phyloP scores from a whole-genome alignment of 1,140 invertebrate species.

The Leptestheria dahalacensis region DNA sequence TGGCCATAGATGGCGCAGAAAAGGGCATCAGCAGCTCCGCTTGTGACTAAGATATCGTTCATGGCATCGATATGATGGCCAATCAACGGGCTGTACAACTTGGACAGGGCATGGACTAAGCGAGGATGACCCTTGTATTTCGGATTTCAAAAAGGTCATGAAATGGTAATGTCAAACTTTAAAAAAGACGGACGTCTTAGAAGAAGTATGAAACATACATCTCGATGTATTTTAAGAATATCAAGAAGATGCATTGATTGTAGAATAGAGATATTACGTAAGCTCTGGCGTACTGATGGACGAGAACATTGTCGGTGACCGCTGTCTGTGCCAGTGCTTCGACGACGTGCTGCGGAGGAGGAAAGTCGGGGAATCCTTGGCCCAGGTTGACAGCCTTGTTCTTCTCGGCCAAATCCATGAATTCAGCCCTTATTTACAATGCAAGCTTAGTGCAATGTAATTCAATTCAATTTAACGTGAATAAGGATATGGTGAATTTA shows the following conservation, averaged over 20 bases:
- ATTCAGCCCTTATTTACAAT: slow-evolving; percentile 77
- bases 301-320: slow-evolving; percentile 48
- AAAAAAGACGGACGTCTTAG: background rate
- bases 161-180: slow-evolving; percentile 22
- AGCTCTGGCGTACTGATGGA: slow-evolving; percentile 83
- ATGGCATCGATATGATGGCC: slow-evolving; percentile 56
- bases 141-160: too few relatives aligned
- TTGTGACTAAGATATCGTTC: slow-evolving; percentile 71
- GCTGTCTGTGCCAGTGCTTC: slow-evolving; percentile 55
- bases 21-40: slow-evolving; percentile 77
- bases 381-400: slow-evolving; percentile 89
- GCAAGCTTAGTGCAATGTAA: too few relatives aligned
- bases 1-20: slow-evolving; percentile 71
- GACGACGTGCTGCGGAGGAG: slow-evolving; percentile 66
- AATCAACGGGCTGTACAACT: slow-evolving; percentile 68
- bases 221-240: slow-evolving; percentile 3
- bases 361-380: slow-evolving; percentile 93
- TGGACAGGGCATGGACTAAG: slow-evolving; percentile 64
- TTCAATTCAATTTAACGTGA: too few relatives aligned
- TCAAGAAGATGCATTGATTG: too few relatives aligned
- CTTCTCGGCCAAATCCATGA: slow-evolving; percentile 69
- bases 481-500: too few relatives aligned
- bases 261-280: slow-evolving; percentile 49
- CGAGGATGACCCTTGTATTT: slow-evolving; percentile 79
- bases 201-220: background rate